Base-by-base conservation (phyloP, 2,888 invertebrate genomes). In the Tubulanus polymorphus region DNA sequence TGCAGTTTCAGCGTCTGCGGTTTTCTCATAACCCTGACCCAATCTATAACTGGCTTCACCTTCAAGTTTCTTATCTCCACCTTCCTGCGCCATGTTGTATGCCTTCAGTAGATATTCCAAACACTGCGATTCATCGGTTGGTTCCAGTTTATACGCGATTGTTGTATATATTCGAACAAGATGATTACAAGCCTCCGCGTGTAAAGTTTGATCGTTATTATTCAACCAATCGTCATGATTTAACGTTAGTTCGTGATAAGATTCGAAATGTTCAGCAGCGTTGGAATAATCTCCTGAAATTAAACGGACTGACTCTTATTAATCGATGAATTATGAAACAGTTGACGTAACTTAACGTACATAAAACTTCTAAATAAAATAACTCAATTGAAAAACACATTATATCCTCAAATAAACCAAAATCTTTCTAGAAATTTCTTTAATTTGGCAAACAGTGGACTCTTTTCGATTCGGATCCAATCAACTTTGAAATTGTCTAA, bases 191-290 rank as follows among this genome's bases (percentile, higher is more conserved):
- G 76, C 67, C 54, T 74, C 73, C 2, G 65, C 66, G 59, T 71
- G 68, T 48, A 54, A 45, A n/a, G 65, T 56, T 23, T 65, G 57
- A 5, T 67, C 69, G 48, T 70, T 65, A 3, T 66, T 65, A 23
- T 61, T 65, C 15, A 62, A 57, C 77, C 75, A 76, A 15, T 72
- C 68, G 28, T 60, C 63, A 1, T 46, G 30, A 54, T 73, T 63
- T 18, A 68, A 67, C 2, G 72, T 64, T 27, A 75, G 61, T 27
- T 57, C 56, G 53, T 76, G 71, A 61, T 73, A 77, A 5, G 64
- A 61, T 57, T 76, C 76, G 65, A 75, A 75, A 59, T 76, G 69
- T 56, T 71, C 69, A 12, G 68, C 66, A n/a, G 78, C 74, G 47
- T 66, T 68, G 37, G 64, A 65, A 54, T 62, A 62, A 15, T 72